Evolutionary conservation across 2,888 invertebrate genomes (phyloP), one percentile per base, ranked within the genome.

Genomic region (Erynnis tages): DNA sequence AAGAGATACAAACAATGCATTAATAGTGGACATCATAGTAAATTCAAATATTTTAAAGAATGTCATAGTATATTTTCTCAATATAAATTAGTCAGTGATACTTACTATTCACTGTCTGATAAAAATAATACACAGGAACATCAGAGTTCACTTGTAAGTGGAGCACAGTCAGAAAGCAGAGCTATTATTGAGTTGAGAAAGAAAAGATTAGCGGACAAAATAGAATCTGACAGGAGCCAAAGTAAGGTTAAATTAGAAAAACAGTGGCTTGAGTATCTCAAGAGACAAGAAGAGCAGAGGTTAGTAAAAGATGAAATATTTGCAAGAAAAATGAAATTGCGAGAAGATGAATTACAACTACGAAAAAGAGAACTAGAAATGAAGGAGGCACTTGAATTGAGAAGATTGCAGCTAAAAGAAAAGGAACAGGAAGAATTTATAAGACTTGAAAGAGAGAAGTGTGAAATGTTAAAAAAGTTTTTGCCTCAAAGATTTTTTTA

Each of bases 231-330:
- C 38, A 67, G 67, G 55, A 66, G 61, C 13, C 76, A 76, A 57
- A 69, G 72, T n/a, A 79, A 78, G 66, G 66, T 78, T 47, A 67
- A 70, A 47, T 62, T 79, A 45, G 79, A 79, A 55, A 76, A 64
- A 52, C 79, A 78, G 50, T 79, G 78, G 79, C 56, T 79, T 32
- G 68, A 77, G 53, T 79, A 74, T 63, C 63, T 79, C 54, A 65
- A 61, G 30, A 65, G 62, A 32, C 67, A 75, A 60, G 78, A 79
- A 57, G 66, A 67, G 17, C 61, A 71, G 32, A 72, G 59, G 34
- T 47, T 61, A 23, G 61, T 63, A 58, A 68, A 61, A 54, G 71
- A 76, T 53, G 61, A 71, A 25, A 63, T 76, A 47, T 63, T 61
- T 54, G 76, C 73, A 23, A 70, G 61, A 44, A 65, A 62, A 52